Evolutionary conservation across 2,888 invertebrate genomes (phyloP).

Genomic region (Conchocele bisecta): DNA sequence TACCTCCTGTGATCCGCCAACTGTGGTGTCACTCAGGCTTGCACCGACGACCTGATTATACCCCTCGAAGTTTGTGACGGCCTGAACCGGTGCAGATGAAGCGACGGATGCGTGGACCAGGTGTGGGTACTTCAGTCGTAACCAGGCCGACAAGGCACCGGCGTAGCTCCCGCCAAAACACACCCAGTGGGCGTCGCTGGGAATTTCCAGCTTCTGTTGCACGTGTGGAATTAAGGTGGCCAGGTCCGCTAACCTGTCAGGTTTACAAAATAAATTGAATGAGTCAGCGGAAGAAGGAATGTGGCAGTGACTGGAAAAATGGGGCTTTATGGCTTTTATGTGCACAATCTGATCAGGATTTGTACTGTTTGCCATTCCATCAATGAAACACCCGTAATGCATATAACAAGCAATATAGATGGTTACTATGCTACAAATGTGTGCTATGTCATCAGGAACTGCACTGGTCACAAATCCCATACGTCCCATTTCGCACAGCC

Average conservation of each 20-base stretch:
- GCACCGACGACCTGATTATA: slow-evolving; percentile 71
- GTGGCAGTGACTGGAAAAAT: too few species aligned
- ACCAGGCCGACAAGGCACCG: slow-evolving; percentile 73
- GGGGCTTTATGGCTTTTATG: too few species aligned
- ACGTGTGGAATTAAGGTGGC: slow-evolving; percentile 62
- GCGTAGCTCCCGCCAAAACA: slow-evolving; percentile 74
- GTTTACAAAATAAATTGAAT: too few species aligned
- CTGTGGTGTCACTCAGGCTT: slow-evolving; percentile 62
- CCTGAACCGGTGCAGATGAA: slow-evolving; percentile 71
- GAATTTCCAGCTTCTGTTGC: slow-evolving; percentile 49
- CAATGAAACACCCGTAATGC: too few species aligned
- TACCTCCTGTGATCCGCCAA: slow-evolving; percentile 67
- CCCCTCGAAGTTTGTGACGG: slow-evolving; percentile 68
- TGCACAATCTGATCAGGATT: too few species aligned
- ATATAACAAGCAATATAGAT: too few species aligned
- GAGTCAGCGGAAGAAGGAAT: too few species aligned
- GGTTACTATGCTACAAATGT: too few species aligned
- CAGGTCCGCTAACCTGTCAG: slow-evolving; percentile 69
- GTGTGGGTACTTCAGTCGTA: slow-evolving; percentile 74
- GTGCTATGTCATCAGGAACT: too few species aligned
- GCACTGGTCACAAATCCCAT: too few species aligned
- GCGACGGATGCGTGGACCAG: slow-evolving; percentile 69
- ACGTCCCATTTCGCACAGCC: too few species aligned
- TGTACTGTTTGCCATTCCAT: too few species aligned
- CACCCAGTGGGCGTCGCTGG: slow-evolving; percentile 62